Base-by-base conservation (phyloP, 2,797 vertebrate genomes). In the Lagorchestes hirsutus region DNA sequence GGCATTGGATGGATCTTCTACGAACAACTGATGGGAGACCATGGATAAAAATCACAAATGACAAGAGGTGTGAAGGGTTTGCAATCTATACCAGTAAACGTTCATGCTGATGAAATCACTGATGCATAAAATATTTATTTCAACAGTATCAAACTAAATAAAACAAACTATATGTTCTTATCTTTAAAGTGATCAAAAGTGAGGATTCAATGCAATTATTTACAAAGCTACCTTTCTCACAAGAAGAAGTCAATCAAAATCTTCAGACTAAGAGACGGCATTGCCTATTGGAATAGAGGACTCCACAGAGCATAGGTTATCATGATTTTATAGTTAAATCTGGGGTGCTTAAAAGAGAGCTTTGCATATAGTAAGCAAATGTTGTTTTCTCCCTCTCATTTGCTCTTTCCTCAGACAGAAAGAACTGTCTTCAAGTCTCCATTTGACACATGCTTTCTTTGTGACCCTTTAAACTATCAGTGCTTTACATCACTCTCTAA, bases 141-240 rank as follows among this genome's bases (percentile, higher is more conserved):
- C 57, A 92, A 90, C 93, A 95, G 8, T 62, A 27, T 40, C 94
- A 91, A 93, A 74, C 58, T 16, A 8, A 57, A 54, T 87, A 92
- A 91, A 93, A 94, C 55, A 97, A 93, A 67, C 57, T 16, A 18
- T 54, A 90, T 34, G 16, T 5, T 91, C 67, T 93, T 95, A 1
- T 96, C 92, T 57, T 95, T 67, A 94, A 97, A 94, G 28, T 93
- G 62, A 94, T 46, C 6, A 10, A 27, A 87, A 87, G 9, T 87
- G 18, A 87, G 22, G 14, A 46, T 9, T 27, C 9, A 46, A 46
- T 10, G 2, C n/a, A 50, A 87, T 46, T 87, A 46, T 50, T 34
- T 3, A 87, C 10, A 46, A 87, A 87, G 13, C 74, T 50, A 46
- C 9, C 40, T 87, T 87, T 87, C 74, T 46, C 3, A 87, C 40